Conservation (phyloP, 2,888 invertebrate genomes). For the Pachycephus smyrnensis region DNA sequence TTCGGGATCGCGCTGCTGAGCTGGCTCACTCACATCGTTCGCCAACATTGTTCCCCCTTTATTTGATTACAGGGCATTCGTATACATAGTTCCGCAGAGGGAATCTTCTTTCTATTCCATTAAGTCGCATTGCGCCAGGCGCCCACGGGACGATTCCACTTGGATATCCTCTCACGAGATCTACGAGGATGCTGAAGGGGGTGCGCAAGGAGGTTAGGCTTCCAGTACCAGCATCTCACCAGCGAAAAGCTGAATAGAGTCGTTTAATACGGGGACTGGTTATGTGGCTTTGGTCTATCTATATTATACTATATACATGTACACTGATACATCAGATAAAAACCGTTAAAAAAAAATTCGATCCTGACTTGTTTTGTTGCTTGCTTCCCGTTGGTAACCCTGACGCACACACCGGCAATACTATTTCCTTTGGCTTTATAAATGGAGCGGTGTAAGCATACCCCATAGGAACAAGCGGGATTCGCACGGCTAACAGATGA, state of each 20-base stretch:
- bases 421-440: conserved; percentile 45
- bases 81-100: conserved; percentile 59
- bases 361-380: background rate
- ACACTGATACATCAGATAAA: background rate
- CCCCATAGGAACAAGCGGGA: conserved; percentile 54
- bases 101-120: conserved; percentile 51
- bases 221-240: background rate
- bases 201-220: background rate
- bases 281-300: background rate
- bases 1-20: conserved; percentile 64
- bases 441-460: conserved; percentile 61
- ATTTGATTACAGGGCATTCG: conserved; percentile 66
- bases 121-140: conserved; percentile 37
- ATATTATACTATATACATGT: background rate
- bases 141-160: conserved; percentile 4
- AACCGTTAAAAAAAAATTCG: background rate
- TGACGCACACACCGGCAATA: background rate
- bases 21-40: conserved; percentile 61
- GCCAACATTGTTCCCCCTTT: conserved; percentile 65
- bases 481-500: conserved; percentile 64
- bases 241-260: background rate
- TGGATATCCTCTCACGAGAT: background rate
- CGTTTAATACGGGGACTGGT: background rate
- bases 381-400: background rate
- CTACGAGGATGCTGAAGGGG: background rate